Conservation (phyloP, 2,888 invertebrate genomes). For the Colletes collaris region DNA sequence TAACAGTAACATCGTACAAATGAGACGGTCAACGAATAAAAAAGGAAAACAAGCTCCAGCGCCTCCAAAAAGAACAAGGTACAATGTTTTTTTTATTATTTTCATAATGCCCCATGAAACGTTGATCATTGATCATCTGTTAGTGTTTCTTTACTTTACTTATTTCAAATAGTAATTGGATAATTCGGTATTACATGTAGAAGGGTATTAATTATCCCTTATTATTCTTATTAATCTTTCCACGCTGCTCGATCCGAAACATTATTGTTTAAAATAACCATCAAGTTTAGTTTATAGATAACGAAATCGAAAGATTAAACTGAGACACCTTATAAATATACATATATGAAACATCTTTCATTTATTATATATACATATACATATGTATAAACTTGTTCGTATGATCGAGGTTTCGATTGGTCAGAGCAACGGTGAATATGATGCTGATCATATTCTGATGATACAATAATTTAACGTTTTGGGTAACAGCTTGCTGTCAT, state of each 20-base stretch:
- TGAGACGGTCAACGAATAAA: conserved; percentile 93
- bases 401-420: conserved; percentile 29
- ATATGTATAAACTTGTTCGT: neutral
- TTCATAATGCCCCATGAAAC: conserved; percentile 4
- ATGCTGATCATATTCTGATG: conserved; percentile 26
- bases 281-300: too few species aligned
- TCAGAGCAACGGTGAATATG: conserved; percentile 12
- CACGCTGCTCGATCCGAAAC: too few species aligned
- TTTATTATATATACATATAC: neutral
- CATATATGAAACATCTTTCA: neutral
- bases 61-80: conserved; percentile 97
- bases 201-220: too few species aligned
- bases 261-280: too few species aligned
- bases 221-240: too few species aligned
- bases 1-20: conserved; percentile 89
- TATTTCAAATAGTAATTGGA: conserved; percentile 1
- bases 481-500: conserved; percentile 88
- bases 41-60: conserved; percentile 97
- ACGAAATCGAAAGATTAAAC: too few species aligned
- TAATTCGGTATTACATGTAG: neutral
- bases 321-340: too few species aligned
- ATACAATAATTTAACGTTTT: conserved; percentile 54
- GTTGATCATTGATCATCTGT: conserved; percentile 28
- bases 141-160: conserved; percentile 2
- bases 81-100: conserved; percentile 59